These are phyloP conservation scores for Hemaris fuciformis DNA, from an alignment of 2,888 invertebrate genomes.

Conservation along the genomic window DNA sequence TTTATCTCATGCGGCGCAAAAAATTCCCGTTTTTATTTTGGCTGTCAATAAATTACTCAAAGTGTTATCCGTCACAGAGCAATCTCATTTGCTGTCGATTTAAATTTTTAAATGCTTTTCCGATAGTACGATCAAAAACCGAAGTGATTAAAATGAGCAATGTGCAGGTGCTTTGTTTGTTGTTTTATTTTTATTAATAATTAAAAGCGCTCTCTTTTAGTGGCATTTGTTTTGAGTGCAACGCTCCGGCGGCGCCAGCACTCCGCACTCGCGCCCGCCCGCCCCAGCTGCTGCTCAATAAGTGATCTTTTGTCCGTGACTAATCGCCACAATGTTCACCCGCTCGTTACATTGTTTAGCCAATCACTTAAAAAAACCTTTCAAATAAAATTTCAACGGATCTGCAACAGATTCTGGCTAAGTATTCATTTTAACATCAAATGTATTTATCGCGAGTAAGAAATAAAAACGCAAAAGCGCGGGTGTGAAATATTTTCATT, in stretches of 20 bases:
- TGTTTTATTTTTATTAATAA: slow-evolving; percentile 41
- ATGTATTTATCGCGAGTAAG: slow-evolving; percentile 14
- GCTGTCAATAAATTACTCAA: slow-evolving; percentile 44
- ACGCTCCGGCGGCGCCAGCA: background rate
- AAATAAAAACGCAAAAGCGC: slow-evolving; percentile 12
- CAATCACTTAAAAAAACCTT: slow-evolving; percentile 47
- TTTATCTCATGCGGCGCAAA: slow-evolving; percentile 21
- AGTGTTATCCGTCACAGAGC: slow-evolving; percentile 53
- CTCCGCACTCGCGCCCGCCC: slow-evolving; percentile 8
- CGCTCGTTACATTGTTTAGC: slow-evolving; percentile 43
- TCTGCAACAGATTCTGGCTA: slow-evolving; percentile 21
- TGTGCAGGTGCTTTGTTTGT: slow-evolving; percentile 43
- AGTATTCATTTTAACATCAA: slow-evolving; percentile 22
- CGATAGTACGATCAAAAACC: slow-evolving; percentile 43
- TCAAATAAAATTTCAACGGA: slow-evolving; percentile 27
- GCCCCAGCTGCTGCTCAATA: slow-evolving; percentile 33
- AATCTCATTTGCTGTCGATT: slow-evolving; percentile 49
- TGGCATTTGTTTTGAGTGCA: slow-evolving; percentile 41
- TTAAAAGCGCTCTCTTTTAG: slow-evolving; percentile 53
- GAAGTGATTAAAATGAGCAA: slow-evolving; percentile 51
- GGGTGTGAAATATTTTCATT: slow-evolving; percentile 47
- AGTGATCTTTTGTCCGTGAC: slow-evolving; percentile 60
- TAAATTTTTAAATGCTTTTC: slow-evolving; percentile 50
- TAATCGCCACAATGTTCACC: slow-evolving; percentile 55
- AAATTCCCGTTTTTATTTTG: slow-evolving; percentile 12